Base-by-base conservation (phyloP, 2,888 invertebrate genomes). In the Drosophila paramelanica region DNA sequence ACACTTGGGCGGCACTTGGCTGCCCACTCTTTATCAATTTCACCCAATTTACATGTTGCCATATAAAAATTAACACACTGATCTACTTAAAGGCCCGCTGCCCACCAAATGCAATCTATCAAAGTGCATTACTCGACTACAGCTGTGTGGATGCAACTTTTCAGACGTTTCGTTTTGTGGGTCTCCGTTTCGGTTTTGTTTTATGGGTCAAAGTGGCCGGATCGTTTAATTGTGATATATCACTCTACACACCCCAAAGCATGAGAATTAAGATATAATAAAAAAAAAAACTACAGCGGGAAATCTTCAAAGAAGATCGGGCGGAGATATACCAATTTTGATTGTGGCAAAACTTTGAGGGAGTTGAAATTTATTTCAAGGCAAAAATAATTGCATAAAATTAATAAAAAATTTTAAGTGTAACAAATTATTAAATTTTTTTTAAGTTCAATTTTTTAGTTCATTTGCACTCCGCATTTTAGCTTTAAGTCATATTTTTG, bases 161-260 rank as follows among this genome's bases (percentile, higher is more conserved):
- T 51, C 60, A 13, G 49, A 11, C 47, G 20, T 57, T 42, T 33
- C 31, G 13, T n/a, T 1, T 52, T 49, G 31, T 27, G n/a, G n/a
- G 67, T 20, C 14, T 33, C 38, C 33, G 53, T 27, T 65, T 55
- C 61, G 53, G 60, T 51, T 39, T 17, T 45, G 39, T 64, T 81
- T 73, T 71, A 64, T 85, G 73, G 85, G 88, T 88, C 88, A 85
- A 73, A 74, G 67, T 74, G 77, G 64, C 68, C 67, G 49, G 50
- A 55, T 25, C 45, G 74, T 74, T 83, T 88, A 85, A 86, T 86
- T 88, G 79, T 83, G 83, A 86, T 85, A 84, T 85, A 86, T 88
- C 77, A 82, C 74, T 75, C 65, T 59, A 52, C 62, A 51, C 65
- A 17, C 51, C 58, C 31, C 41, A 51, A 66, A 46, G 66, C 20